Conservation (phyloP, 1,140 invertebrate genomes). For the silkworm (Bombyx mori) region ASM3026992v2 NC_085124.1:7352001-7352500, state of each 20-base stretch:
- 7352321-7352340: no score
- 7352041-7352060: no score
- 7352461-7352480: background rate
- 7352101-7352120: conserved; percentile 38
- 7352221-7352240: conserved; percentile 21
- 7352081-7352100: conserved; percentile 13
- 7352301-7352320: no score
- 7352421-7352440: background rate
- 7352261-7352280: no score
- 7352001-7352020: no score
- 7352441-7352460: conserved; percentile 1
- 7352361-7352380: no score
- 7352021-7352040: no score
- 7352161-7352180: conserved; percentile 22
- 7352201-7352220: conserved; percentile 21
- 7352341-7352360: no score
- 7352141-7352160: conserved; percentile 25
- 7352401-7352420: no score
- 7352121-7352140: conserved; percentile 41
- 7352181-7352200: conserved; percentile 14
- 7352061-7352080: background rate
- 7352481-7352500: conserved; percentile 3
- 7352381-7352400: no score
- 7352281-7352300: no score
- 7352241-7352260: conserved; percentile 16